Percentiles rank a stretch among this genome's conserved stretches.
Conservation (phyloP, 2,797 vertebrate genomes). For the Cercopithecus hamlyni region DNA sequence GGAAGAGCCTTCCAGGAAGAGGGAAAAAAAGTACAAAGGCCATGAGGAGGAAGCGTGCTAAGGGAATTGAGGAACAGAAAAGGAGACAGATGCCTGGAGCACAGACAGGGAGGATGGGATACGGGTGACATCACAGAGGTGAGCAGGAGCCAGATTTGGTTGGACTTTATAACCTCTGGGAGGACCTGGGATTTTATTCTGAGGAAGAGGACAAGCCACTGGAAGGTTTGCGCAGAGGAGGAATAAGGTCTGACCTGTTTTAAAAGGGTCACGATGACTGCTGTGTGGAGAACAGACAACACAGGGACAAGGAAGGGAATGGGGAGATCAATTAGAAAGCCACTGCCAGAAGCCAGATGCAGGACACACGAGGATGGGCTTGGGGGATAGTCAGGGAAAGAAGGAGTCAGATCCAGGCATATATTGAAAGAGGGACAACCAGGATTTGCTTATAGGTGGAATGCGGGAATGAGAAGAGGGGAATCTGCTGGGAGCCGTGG, state of each 20-base stretch:
- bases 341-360: fast-evolving
- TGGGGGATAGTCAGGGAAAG: too few species aligned
- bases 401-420: not conserved
- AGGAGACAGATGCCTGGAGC: fast-evolving
- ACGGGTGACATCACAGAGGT: fast-evolving
- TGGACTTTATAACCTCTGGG: not conserved
- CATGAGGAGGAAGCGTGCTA: fast-evolving
- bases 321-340: not conserved
- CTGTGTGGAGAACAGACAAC: fast-evolving
- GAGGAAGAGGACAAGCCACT: not conserved
- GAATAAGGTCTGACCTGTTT: not conserved
- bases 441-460: not conserved
- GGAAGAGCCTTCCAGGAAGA: not conserved
- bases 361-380: fast-evolving
- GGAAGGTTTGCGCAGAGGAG: not conserved
- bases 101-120: fast-evolving
- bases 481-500: too few species aligned
- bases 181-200: not conserved
- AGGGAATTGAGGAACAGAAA: not conserved
- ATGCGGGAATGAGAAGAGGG: not conserved
- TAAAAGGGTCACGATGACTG: not conserved
- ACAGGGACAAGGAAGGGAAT: too few species aligned
- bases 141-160: not conserved
- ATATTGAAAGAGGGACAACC: too few species aligned
- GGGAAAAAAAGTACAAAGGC: not conserved